Evolutionary conservation across 2,888 invertebrate species (phyloP), one percentile per base, ranked within the genome.

Genomic region (Caprella mutica): DNA sequence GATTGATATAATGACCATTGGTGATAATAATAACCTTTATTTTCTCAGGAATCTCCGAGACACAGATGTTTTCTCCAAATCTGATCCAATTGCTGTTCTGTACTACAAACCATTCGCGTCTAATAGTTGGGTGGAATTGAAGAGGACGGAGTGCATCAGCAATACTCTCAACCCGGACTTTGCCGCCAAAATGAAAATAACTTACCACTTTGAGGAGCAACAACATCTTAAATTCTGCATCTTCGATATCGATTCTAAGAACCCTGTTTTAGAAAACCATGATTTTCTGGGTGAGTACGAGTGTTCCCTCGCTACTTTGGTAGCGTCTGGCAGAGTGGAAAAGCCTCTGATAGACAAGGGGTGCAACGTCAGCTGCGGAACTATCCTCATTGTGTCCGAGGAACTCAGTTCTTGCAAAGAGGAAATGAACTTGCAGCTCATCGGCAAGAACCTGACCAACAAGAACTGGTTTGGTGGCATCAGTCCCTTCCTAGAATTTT

Each of bases 171-270:
- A 71, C 53, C 73, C 73, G 2, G 70, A 72, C 55, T 73, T 76
- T 73, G 74, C 73, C 17, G 74, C 70, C 40, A 71, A 75, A 67
- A 74, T 77, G 65, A 66, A 70, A 5, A 65, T 76, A 27, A 72
- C 72, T 54, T 77, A 76, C 65, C 71, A 69, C 66, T 77, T 77
- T 69, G 75, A 76, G 61, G 72, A 74, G 55, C 72, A 73, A 23
- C 77, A 77, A 67, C 69, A 61, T 70, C 75, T 67, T 70, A 72
- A 62, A 69, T 77, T 67, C 35, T 50, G 44, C 40, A 23, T 66
- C 24, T 65, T 56, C 57, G 66, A 66, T 44, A 52, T 61, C 39
- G 66, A 66, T 53, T 59, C 59, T 8, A 33, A 52, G 33, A 58
- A 65, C 24, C 53, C 59, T 5, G 55, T 62, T 48, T 56, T 67